These are phyloP conservation scores for Caenorhabditis macrosperma DNA, from an alignment of 2,888 invertebrate genomes.

Conservation along the genomic window DNA sequence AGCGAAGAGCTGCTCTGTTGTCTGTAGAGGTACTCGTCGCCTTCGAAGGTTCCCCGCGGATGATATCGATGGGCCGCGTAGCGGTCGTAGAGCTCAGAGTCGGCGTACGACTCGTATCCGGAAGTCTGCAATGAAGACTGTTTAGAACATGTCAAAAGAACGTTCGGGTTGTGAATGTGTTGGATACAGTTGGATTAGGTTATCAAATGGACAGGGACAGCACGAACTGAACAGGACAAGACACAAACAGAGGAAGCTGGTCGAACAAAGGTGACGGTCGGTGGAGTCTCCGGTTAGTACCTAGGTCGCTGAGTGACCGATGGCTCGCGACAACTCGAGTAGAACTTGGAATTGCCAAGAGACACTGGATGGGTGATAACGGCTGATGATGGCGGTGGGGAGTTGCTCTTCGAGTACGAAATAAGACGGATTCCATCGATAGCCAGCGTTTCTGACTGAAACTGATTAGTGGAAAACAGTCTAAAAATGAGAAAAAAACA, in stretches of 20 bases:
- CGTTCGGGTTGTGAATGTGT: background rate
- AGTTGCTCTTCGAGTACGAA: conserved; percentile 34
- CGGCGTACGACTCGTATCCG: conserved; percentile 56
- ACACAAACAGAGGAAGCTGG: conserved; percentile 16
- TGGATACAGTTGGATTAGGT: conserved; percentile 8
- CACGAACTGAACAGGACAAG: conserved; percentile 10
- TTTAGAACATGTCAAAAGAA: background rate
- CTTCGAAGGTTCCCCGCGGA: conserved; percentile 30
- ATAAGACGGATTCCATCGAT: conserved; percentile 34
- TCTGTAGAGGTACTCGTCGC: conserved; percentile 38
- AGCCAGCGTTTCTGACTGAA: conserved; percentile 48
- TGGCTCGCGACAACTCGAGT: conserved; percentile 54
- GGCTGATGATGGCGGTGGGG: conserved; percentile 17
- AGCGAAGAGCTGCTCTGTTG: conserved; percentile 48
- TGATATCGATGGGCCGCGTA: conserved; percentile 68
- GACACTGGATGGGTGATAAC: background rate
- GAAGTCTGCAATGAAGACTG: conserved; percentile 45
- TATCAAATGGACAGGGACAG: conserved; percentile 3
- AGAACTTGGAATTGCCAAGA: conserved; percentile 53
- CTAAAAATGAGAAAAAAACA: background rate
- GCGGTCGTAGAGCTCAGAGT: conserved; percentile 66
- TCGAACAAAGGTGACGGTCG: conserved; percentile 22
- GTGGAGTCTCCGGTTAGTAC: conserved; percentile 30
- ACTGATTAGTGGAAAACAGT: conserved; percentile 12
- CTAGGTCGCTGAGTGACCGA: conserved; percentile 37